Evolutionary conservation across 2,113 vertebrate genomes (phyloP).

Genomic region (cattle (Bos taurus)): DNA sequence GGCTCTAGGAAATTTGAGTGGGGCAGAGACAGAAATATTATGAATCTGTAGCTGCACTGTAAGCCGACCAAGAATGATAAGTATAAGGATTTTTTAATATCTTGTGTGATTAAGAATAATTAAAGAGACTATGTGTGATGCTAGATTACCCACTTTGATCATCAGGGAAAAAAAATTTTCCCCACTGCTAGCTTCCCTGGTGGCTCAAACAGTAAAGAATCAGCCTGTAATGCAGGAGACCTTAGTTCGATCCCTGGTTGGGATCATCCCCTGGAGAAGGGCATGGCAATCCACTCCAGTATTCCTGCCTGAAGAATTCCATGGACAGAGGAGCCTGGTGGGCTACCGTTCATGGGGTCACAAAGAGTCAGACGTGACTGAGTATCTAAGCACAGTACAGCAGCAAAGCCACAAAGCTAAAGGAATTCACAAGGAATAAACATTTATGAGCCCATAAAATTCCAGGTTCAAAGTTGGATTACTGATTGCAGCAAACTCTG

Average conservation of each 20-base stretch:
- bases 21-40: background rate
- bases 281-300: background rate
- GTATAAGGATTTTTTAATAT: rapidly evolving
- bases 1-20: background rate
- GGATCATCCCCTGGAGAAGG: background rate
- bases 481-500: background rate
- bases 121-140: background rate
- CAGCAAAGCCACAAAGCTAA: background rate
- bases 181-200: background rate
- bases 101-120: background rate
- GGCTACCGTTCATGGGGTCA: background rate
- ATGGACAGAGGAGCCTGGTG: background rate
- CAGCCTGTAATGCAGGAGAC: background rate
- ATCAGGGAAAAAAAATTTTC: background rate
- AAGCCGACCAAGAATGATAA: background rate
- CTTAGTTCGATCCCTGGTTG: background rate
- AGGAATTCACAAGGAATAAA: background rate
- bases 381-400: background rate
- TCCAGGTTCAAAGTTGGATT: background rate
- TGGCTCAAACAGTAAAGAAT: background rate
- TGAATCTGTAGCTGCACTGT: background rate
- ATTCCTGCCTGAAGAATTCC: background rate
- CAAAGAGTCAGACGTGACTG: background rate
- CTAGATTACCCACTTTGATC: background rate
- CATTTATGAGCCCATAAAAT: rapidly evolving